Percentiles rank a stretch among this genome's conserved stretches.
These are phyloP conservation scores for Helicoverpa assulta DNA, from an alignment of 2,888 invertebrate genomes.

Conservation along the genomic window DNA sequence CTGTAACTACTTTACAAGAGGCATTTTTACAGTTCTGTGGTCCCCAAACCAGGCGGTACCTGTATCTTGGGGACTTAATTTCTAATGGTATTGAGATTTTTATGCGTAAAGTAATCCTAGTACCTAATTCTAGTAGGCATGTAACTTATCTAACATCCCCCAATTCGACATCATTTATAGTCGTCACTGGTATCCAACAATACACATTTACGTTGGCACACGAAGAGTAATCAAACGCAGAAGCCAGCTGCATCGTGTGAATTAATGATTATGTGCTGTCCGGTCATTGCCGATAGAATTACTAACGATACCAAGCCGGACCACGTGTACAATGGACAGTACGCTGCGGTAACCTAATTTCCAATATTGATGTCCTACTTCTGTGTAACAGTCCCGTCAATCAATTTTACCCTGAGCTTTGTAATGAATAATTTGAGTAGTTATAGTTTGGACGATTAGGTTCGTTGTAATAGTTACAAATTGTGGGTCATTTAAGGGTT, in stretches of 20 bases:
- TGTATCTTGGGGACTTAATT: no score
- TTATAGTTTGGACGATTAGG: background rate
- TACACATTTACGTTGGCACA: conserved; percentile 54
- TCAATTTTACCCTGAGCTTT: conserved; percentile 18
- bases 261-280: conserved; percentile 70
- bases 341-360: conserved; percentile 52
- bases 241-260: conserved; percentile 61
- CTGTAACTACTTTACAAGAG: no score
- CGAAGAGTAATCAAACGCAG: conserved; percentile 58
- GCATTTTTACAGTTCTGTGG: no score
- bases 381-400: conserved; percentile 26
- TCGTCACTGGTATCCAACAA: conserved; percentile 2
- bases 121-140: background rate
- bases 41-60: no score
- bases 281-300: conserved; percentile 60
- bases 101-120: no score
- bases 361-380: conserved; percentile 52
- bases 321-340: conserved; percentile 25
- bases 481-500: no score
- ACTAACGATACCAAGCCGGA: conserved; percentile 37
- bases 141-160: background rate
- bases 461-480: background rate
- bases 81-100: no score
- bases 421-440: conserved; percentile 32
- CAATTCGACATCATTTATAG: background rate